A percentile compares a stretch with the other conserved stretches of the same genome.
Evolutionary conservation across 2,888 invertebrate genomes (phyloP).

Genomic region (Apotomis turbidana): DNA sequence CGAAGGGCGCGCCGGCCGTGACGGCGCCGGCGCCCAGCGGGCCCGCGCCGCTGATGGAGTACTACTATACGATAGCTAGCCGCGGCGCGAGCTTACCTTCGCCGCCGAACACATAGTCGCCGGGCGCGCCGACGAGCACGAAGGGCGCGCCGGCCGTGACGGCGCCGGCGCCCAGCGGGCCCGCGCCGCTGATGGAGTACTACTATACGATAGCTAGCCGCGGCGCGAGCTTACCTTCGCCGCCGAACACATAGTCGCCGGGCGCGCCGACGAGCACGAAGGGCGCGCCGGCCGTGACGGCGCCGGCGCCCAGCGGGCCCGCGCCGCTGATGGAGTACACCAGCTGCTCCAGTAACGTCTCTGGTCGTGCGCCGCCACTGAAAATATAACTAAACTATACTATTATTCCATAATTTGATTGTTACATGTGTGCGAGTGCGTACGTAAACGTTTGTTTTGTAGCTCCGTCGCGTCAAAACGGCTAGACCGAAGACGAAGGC

Average conservation of each 20-base stretch:
- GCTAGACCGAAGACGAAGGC: too few relatives aligned
- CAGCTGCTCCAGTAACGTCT: conserved; percentile 73
- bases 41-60: conserved; percentile 67
- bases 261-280: conserved; percentile 78
- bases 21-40: conserved; percentile 47
- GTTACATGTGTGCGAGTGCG: too few relatives aligned
- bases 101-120: conserved; percentile 78
- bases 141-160: conserved; percentile 72
- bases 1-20: conserved; percentile 73
- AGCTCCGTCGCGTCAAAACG: too few relatives aligned
- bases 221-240: conserved; percentile 62
- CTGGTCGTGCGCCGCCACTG: conserved; percentile 52
- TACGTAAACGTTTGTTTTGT: too few relatives aligned
- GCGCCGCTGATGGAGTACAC: conserved; percentile 75
- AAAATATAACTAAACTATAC: background rate
- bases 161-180: conserved; percentile 41
- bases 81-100: conserved; percentile 59
- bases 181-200: conserved; percentile 69
- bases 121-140: conserved; percentile 76
- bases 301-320: conserved; percentile 61
- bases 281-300: conserved; percentile 70
- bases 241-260: conserved; percentile 78
- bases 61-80: conserved; percentile 40
- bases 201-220: too few relatives aligned
- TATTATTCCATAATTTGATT: too few relatives aligned